These are phyloP conservation scores for Beroe forskalii DNA, from an alignment of 37 sponge, comb jelly and placozoan genomes.

Conservation along the genomic window DNA sequence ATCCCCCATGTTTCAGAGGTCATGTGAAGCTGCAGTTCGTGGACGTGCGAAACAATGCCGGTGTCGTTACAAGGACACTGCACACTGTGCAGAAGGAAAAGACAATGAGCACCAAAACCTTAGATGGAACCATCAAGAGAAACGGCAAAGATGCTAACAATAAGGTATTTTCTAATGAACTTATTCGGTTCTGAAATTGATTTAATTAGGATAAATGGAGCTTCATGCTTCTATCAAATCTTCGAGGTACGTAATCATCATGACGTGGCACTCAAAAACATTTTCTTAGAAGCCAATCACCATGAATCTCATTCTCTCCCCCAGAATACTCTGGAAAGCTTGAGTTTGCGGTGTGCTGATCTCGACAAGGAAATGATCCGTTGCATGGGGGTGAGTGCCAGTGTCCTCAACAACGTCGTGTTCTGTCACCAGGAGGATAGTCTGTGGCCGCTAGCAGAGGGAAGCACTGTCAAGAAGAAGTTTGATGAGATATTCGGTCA, in stretches of 20 bases:
- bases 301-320: neutral
- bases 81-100: constrained; percentile 74
- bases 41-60: constrained; percentile 69
- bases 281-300: no score
- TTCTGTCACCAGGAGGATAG: constrained; percentile 99
- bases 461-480: constrained; percentile 85
- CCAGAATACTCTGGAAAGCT: constrained; percentile 61
- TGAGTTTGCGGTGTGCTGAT: constrained; percentile 85
- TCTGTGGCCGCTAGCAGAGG: constrained; percentile 92
- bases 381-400: constrained; percentile 87
- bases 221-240: no score
- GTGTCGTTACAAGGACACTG: constrained; percentile 73
- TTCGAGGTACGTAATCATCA: no score
- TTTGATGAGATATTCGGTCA: constrained; percentile 98
- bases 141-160: neutral
- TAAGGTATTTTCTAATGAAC: no score
- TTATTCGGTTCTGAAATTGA: no score
- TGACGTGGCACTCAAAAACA: no score
- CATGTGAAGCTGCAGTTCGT: constrained; percentile 84
- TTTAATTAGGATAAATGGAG: no score
- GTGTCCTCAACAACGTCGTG: constrained; percentile 89
- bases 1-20: no score
- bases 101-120: constrained; percentile 67
- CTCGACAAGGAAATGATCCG: constrained; percentile 86
- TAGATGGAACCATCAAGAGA: constrained; percentile 84